Base-by-base conservation (phyloP, 2,888 invertebrate genomes). In the Dyspetes luteomarginatus region DNA sequence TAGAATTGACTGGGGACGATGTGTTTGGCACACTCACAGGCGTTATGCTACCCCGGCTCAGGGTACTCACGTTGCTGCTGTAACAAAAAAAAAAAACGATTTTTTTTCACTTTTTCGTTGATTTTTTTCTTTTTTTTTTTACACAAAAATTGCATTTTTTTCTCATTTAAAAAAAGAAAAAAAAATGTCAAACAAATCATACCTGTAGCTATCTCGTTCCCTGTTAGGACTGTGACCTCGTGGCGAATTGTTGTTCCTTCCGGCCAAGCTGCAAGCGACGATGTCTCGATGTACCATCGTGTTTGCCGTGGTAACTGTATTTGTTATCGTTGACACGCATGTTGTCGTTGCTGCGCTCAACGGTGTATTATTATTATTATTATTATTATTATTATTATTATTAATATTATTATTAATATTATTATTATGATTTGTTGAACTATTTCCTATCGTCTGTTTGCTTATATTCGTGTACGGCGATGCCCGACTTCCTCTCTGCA, bases 181-280 rank as follows among this genome's bases (percentile, higher is more conserved):
- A n/a, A n/a, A n/a, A n/a, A n/a, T n/a, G n/a, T n/a, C n/a, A n/a
- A n/a, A n/a, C n/a, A n/a, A 7, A 60, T 22, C 86, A 86, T 93
- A 97, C 97, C 97, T 97, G 93, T 96, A 97, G 92, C 95, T 96
- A 90, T 97, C 97, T 85, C 97, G 94, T 92, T 97, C 97, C 88
- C 97, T 94, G 87, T 93, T 95, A 67, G 97, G 96, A 92, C 96
- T 96, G 90, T 95, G 96, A 78, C 95, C 96, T 86, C 96, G 94
- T 17, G 97, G 96, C 55, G 96, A 96, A 91, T 96, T 95, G 69
- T 95, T 95, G 73, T 94, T 93, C 78, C 93, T 90, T 74, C 92
- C 92, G 45, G 92, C 90, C 77, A 93, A 84, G 78, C 92, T 91
- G 74, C 93, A 92, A 79, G 92, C 90, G 67, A 93, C 92, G 83